A percentile compares a stretch with the other conserved stretches of the same genome.
phyloP scores from a whole-genome alignment of 2,888 invertebrate species.

The Seira ritae region DNA sequence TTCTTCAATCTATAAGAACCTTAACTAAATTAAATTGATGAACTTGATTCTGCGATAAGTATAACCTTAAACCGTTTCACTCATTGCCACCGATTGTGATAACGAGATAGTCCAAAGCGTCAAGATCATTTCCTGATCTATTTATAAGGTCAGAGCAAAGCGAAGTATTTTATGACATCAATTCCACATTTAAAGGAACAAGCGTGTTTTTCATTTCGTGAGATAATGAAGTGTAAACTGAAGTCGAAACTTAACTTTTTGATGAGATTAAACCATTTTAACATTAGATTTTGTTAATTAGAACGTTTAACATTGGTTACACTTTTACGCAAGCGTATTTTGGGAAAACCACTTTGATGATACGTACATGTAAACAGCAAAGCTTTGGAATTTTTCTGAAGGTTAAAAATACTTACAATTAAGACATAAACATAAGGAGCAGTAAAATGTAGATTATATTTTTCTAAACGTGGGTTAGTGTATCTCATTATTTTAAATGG shows the following conservation, averaged over 20 bases:
- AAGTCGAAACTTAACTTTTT: not conserved
- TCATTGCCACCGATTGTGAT: not conserved
- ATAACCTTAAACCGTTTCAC: not conserved
- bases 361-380: not conserved
- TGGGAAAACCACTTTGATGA: not conserved
- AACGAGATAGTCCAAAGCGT: not conserved
- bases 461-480: not conserved
- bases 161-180: not conserved
- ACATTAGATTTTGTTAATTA: not conserved
- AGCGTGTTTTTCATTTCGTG: not conserved
- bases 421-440: not conserved
- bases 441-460: not conserved
- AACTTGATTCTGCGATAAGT: not conserved
- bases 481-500: too few species aligned
- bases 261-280: not conserved
- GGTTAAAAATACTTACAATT: not conserved
- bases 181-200: not conserved
- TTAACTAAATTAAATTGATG: not conserved
- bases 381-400: not conserved
- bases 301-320: not conserved
- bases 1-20: too few species aligned
- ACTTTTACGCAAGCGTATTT: not conserved
- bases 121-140: slow-evolving; percentile 7
- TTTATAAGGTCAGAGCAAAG: not conserved
- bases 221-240: not conserved